Conservation (phyloP, 2,797 vertebrate species). For the Microctenopoma steveboyesi region DNA sequence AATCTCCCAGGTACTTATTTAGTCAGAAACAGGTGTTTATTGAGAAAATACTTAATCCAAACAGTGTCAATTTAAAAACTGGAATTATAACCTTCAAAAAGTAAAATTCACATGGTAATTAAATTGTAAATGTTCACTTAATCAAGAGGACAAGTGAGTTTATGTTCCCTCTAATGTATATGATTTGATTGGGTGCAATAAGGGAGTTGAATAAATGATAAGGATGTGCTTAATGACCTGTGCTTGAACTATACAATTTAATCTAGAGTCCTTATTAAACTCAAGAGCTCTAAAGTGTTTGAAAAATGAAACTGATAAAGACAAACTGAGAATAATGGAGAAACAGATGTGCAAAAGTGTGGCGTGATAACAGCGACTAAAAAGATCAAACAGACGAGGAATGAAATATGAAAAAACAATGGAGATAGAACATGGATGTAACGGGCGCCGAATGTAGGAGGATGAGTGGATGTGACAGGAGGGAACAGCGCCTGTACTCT, state of each 20-base stretch:
- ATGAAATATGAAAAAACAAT: constrained; percentile 21
- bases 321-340: constrained; percentile 8
- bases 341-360: constrained; percentile 24
- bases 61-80: not conserved
- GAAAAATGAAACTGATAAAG: constrained; percentile 46
- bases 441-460: constrained; percentile 27
- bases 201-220: too few relatives aligned
- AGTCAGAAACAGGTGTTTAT: too few relatives aligned
- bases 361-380: constrained; percentile 9
- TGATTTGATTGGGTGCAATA: not conserved
- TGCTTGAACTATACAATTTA: constrained; percentile 53
- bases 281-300: not conserved
- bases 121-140: too few relatives aligned
- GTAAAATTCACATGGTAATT: too few relatives aligned
- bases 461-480: constrained; percentile 32
- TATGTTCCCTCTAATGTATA: constrained; percentile 2
- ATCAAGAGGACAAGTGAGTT: not conserved
- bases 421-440: not conserved
- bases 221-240: constrained; percentile 21
- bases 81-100: too few relatives aligned
- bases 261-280: constrained; percentile 37
- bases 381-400: constrained; percentile 17
- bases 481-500: constrained; percentile 51
- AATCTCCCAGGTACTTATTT: too few relatives aligned
- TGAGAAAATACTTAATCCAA: not conserved